phyloP scores from a whole-genome alignment of 2,113 vertebrate species.

The Ascaphus truei region DNA sequence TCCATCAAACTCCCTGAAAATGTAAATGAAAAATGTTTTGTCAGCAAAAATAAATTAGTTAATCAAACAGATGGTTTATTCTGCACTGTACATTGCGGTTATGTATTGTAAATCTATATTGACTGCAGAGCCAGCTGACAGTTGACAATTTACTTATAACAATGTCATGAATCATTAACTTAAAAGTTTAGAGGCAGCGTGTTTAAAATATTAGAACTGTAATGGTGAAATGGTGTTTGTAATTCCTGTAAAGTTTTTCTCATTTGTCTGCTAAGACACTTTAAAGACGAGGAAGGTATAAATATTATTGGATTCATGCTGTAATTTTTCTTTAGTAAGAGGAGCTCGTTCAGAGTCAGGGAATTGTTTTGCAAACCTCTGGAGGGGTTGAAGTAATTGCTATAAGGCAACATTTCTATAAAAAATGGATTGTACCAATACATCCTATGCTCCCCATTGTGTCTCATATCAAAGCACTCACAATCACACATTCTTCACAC shows the following conservation, averaged over 20 bases:
- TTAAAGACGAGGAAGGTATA: not conserved
- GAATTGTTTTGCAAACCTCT: no score
- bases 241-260: not conserved
- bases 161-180: slow-evolving; percentile 15
- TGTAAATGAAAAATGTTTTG: not conserved
- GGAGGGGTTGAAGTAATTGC: no score
- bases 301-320: not conserved
- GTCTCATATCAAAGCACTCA: no score
- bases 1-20: not conserved
- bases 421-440: no score
- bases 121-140: not conserved
- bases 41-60: not conserved
- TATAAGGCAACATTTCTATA: no score
- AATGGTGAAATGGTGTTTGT: not conserved
- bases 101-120: slow-evolving; percentile 12
- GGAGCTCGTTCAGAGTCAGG: no score
- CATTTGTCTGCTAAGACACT: not conserved
- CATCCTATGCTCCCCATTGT: no score
- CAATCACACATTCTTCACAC: no score
- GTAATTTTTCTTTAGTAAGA: no score
- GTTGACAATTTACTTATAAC: slow-evolving; percentile 17
- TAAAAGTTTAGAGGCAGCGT: not conserved
- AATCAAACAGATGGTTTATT: not conserved
- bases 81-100: no score
- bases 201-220: not conserved